Conservation (phyloP, 2,113 vertebrate species). For the Thymallus thymallus region DNA sequence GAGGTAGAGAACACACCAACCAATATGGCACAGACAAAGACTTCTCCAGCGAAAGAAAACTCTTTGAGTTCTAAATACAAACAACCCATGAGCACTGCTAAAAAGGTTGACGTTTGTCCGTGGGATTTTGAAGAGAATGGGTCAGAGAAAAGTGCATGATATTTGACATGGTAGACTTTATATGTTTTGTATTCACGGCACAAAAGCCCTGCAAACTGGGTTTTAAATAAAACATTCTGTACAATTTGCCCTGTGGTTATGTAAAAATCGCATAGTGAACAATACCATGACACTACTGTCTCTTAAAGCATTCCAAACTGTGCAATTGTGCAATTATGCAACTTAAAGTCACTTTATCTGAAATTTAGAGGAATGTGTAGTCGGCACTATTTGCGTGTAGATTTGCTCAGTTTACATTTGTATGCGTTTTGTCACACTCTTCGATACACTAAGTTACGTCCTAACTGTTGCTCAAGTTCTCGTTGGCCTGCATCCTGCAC, state of each 20-base stretch:
- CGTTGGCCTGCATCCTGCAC: slow-evolving; percentile 16
- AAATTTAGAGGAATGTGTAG: slow-evolving; percentile 64
- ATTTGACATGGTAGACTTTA: slow-evolving; percentile 39
- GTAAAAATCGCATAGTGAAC: background rate
- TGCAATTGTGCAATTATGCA: slow-evolving; percentile 80
- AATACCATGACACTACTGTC: slow-evolving; percentile 2
- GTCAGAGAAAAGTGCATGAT: slow-evolving; percentile 66
- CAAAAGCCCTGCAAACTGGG: slow-evolving; percentile 22
- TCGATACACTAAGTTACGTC: slow-evolving; percentile 6
- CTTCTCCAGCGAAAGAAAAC: slow-evolving; percentile 55
- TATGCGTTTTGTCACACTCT: slow-evolving; percentile 30
- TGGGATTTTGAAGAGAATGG: slow-evolving; percentile 80
- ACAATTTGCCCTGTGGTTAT: background rate
- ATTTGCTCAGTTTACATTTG: slow-evolving; percentile 33
- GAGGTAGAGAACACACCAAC: slow-evolving; percentile 53
- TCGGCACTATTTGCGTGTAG: slow-evolving; percentile 49
- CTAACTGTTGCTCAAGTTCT: slow-evolving; percentile 13
- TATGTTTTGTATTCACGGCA: slow-evolving; percentile 46
- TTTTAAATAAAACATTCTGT: background rate
- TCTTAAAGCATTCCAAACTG: slow-evolving; percentile 77
- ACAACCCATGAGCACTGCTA: slow-evolving; percentile 43
- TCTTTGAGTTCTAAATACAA: slow-evolving; percentile 52
- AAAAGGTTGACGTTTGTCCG: slow-evolving; percentile 72
- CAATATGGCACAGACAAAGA: slow-evolving; percentile 47
- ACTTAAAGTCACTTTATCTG: slow-evolving; percentile 74